phyloP scores from a whole-genome alignment of 2,113 vertebrate genomes.

The Pseudonaja textilis region DNA sequence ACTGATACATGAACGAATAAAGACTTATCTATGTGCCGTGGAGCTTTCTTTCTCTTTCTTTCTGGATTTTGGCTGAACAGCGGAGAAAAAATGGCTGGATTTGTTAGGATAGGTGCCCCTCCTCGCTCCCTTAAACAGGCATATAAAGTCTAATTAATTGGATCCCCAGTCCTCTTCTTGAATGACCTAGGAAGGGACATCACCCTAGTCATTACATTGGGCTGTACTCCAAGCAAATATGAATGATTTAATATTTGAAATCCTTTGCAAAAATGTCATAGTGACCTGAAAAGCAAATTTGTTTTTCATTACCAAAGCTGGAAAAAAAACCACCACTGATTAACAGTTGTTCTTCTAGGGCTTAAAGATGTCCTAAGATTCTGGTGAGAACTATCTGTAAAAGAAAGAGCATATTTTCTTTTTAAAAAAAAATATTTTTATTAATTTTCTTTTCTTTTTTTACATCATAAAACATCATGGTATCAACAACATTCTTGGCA shows the following conservation, averaged over 20 bases:
- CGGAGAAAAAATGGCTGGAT: background rate
- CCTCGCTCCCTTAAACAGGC: background rate
- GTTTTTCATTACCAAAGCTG: background rate
- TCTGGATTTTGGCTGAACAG: no score
- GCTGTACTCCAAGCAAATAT: background rate
- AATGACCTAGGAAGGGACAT: background rate
- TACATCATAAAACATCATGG: no score
- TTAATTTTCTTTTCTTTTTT: no score
- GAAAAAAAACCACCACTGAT: background rate
- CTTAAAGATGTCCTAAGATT: background rate
- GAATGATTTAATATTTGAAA: background rate
- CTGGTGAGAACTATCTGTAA: background rate
- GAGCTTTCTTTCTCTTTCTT: no score
- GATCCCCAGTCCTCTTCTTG: background rate
- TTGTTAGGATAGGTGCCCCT: background rate
- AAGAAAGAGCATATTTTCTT: background rate
- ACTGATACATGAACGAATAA: no score
- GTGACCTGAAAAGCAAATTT: background rate
- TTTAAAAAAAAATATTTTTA: no score
- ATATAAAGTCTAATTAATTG: background rate
- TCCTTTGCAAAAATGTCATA: background rate
- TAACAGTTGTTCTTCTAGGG: background rate
- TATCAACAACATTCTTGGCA: no score
- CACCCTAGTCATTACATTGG: background rate
- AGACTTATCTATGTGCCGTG: no score